phyloP scores from a whole-genome alignment of 2,797 vertebrate species.

The Gobionotothen gibberifrons region DNA sequence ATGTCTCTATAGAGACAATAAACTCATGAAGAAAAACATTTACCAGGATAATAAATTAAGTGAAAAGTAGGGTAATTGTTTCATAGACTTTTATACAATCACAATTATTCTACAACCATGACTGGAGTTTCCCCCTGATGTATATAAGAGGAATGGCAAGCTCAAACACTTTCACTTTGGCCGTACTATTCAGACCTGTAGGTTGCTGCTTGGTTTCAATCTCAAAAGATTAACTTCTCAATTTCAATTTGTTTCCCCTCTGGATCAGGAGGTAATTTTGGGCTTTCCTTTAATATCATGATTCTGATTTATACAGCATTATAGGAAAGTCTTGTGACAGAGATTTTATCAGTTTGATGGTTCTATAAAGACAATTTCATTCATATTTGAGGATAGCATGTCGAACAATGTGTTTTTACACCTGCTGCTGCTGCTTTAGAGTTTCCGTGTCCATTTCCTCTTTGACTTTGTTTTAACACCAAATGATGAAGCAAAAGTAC shows the following conservation, averaged over 20 bases:
- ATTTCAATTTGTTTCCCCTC: neutral
- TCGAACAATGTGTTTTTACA: neutral
- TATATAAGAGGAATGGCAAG: no score
- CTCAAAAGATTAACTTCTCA: no score
- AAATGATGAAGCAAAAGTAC: neutral
- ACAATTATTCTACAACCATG: no score
- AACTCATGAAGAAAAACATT: no score
- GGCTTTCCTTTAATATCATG: neutral
- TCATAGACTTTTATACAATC: no score
- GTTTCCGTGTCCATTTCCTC: slow-evolving; percentile 2
- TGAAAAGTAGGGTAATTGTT: no score
- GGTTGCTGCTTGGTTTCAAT: no score
- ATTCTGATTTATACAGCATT: neutral
- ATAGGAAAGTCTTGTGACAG: neutral
- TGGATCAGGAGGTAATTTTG: neutral
- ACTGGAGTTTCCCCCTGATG: no score
- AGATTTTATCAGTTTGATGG: neutral
- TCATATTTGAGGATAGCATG: neutral
- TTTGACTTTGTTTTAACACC: neutral
- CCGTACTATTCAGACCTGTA: no score
- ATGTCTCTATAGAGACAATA: no score
- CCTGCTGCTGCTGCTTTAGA: neutral
- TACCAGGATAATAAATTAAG: no score
- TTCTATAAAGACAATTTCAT: neutral
- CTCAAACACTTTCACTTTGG: no score